Evolutionary conservation across 2,113 vertebrate species (phyloP), one percentile per base, ranked within the genome.

Genomic region (Myrmecobius fasciatus): DNA sequence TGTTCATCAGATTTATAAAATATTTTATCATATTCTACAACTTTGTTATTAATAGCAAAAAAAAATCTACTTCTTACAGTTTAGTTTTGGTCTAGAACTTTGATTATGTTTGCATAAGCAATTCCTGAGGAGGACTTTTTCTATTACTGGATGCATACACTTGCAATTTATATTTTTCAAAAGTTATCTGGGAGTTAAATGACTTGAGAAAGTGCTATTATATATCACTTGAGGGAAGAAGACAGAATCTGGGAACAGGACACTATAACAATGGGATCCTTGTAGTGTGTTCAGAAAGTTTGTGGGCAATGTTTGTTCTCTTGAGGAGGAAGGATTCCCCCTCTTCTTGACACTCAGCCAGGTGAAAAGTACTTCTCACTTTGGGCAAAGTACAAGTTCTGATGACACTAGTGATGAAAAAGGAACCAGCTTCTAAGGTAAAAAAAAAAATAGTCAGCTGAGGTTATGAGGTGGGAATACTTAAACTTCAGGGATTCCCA

Each of bases 391-490:
- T 43, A 83, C 67, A 43, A 8, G 17, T 7, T 83, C n/a, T 83
- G n/a, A 89, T 92, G 5, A 90, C 47, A 25, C 93, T 17, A 9
- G n/a, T 31, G 31, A 1, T 12, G 12, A 83, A 17, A 54, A 22
- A 49, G 2, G 0, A 67, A 53, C 5, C 2, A 89, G 4, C 25
- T 36, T 51, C 3, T 0, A 12, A 91, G 14, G 0, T 9, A n/a
- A n/a, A n/a, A n/a, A n/a, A 91, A 1, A 88, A 94, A 3, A 92
- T 89, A 56, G 54, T 56, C 89, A 3, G 49, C 47, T 91, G 8
- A 28, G 0, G 25, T 52, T 25, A 24, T 46, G 91, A 93, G 25
- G 75, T 96, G 92, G 89, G 48, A 43, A 93, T 83, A 52, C 25
- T 52, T 90, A 52, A 49, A 52, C 49, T 89, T 91, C 91, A 67